Conservation (phyloP, 2,888 invertebrate species). For the Melinaea menophilus region DNA sequence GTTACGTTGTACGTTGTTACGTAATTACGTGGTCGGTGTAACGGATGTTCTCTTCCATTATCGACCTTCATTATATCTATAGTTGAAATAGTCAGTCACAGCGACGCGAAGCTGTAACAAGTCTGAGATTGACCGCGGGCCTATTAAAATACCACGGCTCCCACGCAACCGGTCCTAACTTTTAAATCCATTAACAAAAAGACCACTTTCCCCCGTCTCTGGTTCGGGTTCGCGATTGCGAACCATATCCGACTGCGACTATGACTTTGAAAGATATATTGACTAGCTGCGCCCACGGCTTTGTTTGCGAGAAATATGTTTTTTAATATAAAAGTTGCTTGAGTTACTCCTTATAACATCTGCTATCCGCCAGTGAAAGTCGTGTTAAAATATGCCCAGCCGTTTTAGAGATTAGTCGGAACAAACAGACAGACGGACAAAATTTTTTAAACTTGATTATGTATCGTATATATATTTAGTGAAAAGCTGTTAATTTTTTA, state of each 20-base stretch:
- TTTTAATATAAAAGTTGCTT: too few relatives aligned
- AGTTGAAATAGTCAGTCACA: conserved; percentile 24
- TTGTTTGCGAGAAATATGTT: too few relatives aligned
- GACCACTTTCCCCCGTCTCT: conserved; percentile 23
- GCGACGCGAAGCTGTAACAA: conserved; percentile 25
- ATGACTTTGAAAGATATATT: conserved; percentile 13
- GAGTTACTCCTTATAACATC: too few relatives aligned
- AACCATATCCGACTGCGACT: conserved; percentile 27
- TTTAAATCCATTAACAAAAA: conserved; percentile 15
- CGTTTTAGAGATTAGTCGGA: too few relatives aligned
- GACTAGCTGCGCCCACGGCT: too few relatives aligned
- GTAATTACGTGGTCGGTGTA: conserved; percentile 15
- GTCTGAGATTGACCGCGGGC: conserved; percentile 32
- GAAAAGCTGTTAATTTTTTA: too few relatives aligned
- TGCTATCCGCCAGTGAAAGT: too few relatives aligned
- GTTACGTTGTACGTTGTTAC: neutral
- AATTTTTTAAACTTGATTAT: too few relatives aligned
- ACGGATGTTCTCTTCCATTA: conserved; percentile 24
- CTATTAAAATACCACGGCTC: conserved; percentile 38
- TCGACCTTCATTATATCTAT: conserved; percentile 27
- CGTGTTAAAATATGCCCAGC: too few relatives aligned
- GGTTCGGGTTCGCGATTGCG: conserved; percentile 22
- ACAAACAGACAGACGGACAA: too few relatives aligned
- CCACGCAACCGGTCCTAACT: conserved; percentile 29
- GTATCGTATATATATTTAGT: too few relatives aligned